Conservation (phyloP, 2,888 invertebrate genomes). For the Tinea trinotella region DNA sequence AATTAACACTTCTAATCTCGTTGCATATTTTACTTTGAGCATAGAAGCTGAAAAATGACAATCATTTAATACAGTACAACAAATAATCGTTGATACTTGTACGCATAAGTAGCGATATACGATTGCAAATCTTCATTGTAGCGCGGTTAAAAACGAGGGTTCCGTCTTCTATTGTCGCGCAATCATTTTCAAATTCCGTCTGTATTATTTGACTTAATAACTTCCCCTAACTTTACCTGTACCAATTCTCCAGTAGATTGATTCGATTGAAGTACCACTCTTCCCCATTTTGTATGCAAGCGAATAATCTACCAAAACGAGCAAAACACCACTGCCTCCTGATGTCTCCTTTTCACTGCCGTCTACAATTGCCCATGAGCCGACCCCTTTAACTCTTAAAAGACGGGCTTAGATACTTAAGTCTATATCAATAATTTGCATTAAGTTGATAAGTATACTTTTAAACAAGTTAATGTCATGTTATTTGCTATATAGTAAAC, state of each 20-base stretch:
- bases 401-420: no score
- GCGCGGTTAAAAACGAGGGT: not conserved
- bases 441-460: no score
- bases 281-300: constrained; percentile 59
- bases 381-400: constrained; percentile 65
- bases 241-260: constrained; percentile 64
- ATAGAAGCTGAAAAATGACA: no score
- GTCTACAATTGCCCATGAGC: constrained; percentile 49
- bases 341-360: constrained; percentile 44
- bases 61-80: no score
- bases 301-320: constrained; percentile 56
- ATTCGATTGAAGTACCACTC: constrained; percentile 55
- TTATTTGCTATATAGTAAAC: no score
- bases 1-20: no score
- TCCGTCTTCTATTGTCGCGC: not conserved
- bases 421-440: no score
- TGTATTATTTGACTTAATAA: constrained; percentile 19
- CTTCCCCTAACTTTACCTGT: constrained; percentile 37
- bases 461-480: no score
- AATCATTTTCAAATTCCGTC: not conserved
- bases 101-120: no score
- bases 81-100: no score
- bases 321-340: constrained; percentile 39
- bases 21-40: no score
- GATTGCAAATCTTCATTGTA: no score